Base-by-base conservation (phyloP, 2,113 vertebrate genomes). In the Aepyceros melampus region DNA sequence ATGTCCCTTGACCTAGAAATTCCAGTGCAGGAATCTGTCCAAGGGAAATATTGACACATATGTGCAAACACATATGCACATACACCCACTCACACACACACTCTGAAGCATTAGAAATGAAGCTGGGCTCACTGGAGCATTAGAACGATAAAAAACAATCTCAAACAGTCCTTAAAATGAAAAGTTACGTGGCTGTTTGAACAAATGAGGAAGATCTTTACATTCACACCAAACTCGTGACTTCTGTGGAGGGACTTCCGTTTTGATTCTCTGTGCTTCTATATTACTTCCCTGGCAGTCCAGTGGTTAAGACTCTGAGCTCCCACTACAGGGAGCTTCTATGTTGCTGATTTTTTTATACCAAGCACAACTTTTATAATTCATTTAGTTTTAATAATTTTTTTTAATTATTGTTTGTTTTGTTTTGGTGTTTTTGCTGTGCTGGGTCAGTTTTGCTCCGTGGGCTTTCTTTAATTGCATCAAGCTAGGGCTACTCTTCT, bases 11-110 rank as follows among this genome's bases (percentile, higher is more conserved):
- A 91, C 60, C 45, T 45, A 60, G 51, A 93, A 91, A 95, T 93
- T 79, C 58, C 87, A 94, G 36, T 11, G 31, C 55, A 83, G 31
- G 17, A 78, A 40, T 91, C 83, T 91, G 43, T 83, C 82, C 89
- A 89, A 55, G 89, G n/a, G 78, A 97, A 95, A 92, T 67, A 89
- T 3, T 93, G 91, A 94, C 64, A 87, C 29, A 43, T 31, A 27
- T 6, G 56, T 49, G 58, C 51, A 74, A 78, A 79, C 33, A 31
- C n/a, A 51, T 23, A 31, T 5, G 79, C 21, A 51, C 9, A 51
- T 3, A 78, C 67, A 47, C 23, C 43, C 31, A 29, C n/a, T 29
- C 56, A 29, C 74, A 36, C 33, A 40, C 43, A 36, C 13, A 27
- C 51, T 36, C 76, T 47, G 43, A 79, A 47, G 43, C 76, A 79